Evolutionary conservation across 2,797 vertebrate genomes (phyloP).

Genomic region (Gastrophryne carolinensis): DNA sequence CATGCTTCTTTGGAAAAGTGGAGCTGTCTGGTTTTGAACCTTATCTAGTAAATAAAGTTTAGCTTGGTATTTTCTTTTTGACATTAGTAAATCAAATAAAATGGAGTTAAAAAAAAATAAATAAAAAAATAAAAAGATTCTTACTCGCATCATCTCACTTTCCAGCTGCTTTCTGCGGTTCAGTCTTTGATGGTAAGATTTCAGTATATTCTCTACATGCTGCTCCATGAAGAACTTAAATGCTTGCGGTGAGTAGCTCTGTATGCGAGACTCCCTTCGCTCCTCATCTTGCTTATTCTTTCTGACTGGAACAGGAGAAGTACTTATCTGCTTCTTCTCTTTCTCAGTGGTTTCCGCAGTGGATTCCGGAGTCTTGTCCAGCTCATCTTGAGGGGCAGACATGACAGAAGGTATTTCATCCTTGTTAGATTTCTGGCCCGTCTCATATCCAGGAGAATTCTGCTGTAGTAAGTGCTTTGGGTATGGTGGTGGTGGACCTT

Average conservation of each 20-base stretch:
- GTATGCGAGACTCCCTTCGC: conserved; percentile 85
- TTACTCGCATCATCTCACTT: conserved; percentile 97
- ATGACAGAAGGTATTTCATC: conserved; percentile 68
- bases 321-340: conserved; percentile 96
- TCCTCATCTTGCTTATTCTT: conserved; percentile 92
- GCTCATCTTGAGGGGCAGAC: conserved; percentile 73
- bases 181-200: conserved; percentile 91
- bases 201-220: conserved; percentile 95
- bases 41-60: too few species aligned
- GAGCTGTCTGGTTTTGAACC: too few species aligned
- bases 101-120: too few species aligned
- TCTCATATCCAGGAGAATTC: conserved; percentile 74
- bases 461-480: conserved; percentile 90
- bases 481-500: conserved; percentile 93
- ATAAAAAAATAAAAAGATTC: neutral
- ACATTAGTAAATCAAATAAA: too few species aligned
- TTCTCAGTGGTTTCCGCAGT: conserved; percentile 69
- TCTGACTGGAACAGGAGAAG: conserved; percentile 91
- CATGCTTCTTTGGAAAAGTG: too few species aligned
- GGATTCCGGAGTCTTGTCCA: conserved; percentile 65
- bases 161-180: conserved; percentile 95
- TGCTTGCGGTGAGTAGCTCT: conserved; percentile 92
- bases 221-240: conserved; percentile 99
- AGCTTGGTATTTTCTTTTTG: too few species aligned
- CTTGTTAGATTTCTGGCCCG: conserved; percentile 66